Evolutionary conservation across 2,888 invertebrate genomes (phyloP), one percentile per base, ranked within the genome.

Genomic region (Tenthredo distinguenda): DNA sequence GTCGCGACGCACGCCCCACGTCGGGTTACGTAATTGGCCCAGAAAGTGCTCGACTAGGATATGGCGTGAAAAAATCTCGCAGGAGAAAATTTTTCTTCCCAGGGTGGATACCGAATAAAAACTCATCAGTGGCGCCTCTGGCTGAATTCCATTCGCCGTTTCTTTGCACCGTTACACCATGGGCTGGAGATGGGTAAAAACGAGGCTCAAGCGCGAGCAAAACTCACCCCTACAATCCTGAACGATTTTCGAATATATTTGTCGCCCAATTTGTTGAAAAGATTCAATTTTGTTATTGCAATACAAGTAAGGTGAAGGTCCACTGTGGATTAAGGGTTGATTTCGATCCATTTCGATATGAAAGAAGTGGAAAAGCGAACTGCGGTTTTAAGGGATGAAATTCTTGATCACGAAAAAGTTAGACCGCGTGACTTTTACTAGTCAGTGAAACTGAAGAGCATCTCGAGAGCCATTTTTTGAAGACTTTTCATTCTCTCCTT

Each of bases 401-500:
- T 68, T 34, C 18, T 68, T 68, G 34, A 68, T 68, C 34, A 68
- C 18, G 68, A 34, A 68, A 18, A 68, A 34, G 31, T 31, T 18
- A 26, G 1, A 68, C 6, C 18, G 34, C 68, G 34, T 74, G 43
- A 74, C 21, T 43, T 74, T 74, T n/a, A 34, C 68, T 34, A 68
- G 68, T 68, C 31, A 26, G 68, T 68, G 34, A 34, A 34, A 68
- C 77, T 58, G 62, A 7, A 81, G 81, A 65, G 81, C 15, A 10
- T 37, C 81, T 65, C 15, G 81, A 26, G 47, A 77, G 77, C 34
- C 47, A 50, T 58, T 58, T 55, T 62, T 81, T 26, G 10, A 37
- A 62, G 81, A 81, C 58, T 40, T 81, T 81, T 81, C 81, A 81
- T 81, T 81, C 47, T 47, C 47, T 47, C 83, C 47, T 83, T 83